These are phyloP conservation scores for Phrynocephalus versicolor DNA, from an alignment of 2,113 vertebrate species.

Conservation along the genomic window DNA sequence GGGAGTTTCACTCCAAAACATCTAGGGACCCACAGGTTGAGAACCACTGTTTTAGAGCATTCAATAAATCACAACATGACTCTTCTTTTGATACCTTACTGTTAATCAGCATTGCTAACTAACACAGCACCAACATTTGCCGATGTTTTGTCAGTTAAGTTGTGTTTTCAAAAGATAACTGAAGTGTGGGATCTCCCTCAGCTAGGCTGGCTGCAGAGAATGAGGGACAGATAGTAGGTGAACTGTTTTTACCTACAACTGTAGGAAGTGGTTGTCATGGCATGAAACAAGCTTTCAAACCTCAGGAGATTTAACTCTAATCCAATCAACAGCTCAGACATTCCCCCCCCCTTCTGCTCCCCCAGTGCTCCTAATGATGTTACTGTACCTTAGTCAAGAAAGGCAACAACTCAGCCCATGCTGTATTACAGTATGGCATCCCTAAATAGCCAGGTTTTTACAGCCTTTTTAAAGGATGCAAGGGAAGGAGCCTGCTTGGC, in stretches of 20 bases:
- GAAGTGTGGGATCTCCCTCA: not conserved
- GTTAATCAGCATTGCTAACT: not conserved
- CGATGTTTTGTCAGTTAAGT: not conserved
- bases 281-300: not conserved
- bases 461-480: too few relatives aligned
- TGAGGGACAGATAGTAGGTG: not conserved
- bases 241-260: not conserved
- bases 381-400: not conserved
- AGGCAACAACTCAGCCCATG: not conserved
- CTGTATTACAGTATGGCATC: too few relatives aligned
- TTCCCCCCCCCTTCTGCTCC: not conserved
- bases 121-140: rapidly evolving
- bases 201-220: not conserved
- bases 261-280: not conserved
- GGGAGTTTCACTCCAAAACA: too few relatives aligned
- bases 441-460: too few relatives aligned
- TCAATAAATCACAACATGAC: too few relatives aligned
- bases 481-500: too few relatives aligned
- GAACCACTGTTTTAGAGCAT: too few relatives aligned
- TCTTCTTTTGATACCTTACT: too few relatives aligned
- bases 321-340: not conserved
- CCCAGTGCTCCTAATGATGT: not conserved
- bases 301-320: not conserved
- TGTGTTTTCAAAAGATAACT: not conserved
- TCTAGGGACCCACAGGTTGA: too few relatives aligned